Base-by-base conservation (phyloP, 2,113 vertebrate species). In the Bubo bubo region DNA sequence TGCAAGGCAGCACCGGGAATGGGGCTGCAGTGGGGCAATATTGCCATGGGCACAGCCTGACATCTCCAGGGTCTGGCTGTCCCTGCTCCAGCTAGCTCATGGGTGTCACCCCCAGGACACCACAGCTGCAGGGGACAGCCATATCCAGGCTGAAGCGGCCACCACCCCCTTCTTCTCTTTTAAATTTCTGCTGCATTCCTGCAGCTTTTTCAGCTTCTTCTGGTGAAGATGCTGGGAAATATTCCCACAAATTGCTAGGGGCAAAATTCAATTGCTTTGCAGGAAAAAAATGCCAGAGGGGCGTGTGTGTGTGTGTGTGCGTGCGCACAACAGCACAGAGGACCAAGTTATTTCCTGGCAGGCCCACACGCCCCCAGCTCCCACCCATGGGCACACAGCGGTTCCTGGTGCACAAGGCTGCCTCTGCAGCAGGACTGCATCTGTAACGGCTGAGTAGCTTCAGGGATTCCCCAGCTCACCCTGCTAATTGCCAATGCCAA, bases 401-500 rank as follows among this genome's bases (percentile, higher is more conserved):
- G 14, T 6, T 79, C 64, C 70, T 7, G 1, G 24, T 37, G 41
- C 86, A 41, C 0, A 0, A 41, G 50, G 59, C 50, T 50, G 56
- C 60, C 28, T 53, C 55, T 68, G 62, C 91, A 52, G 63, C 0
- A 0, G 52, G 60, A 28, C 56, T 4, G 1, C 62, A 74, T 62
- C 77, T 43, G 8, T 59, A 67, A 16, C 1, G 9, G 77, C 80
- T 17, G 30, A 75, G 70, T 30, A 63, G 85, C 70, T 70, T 20
- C 92, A 94, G 89, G 84, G 72, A 74, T 84, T 95, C 55, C 88
- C 86, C 77, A 75, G 43, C 24, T 90, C 60, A 73, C 43, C 52
- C 68, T 3, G 1, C 37, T 56, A 50, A 47, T 1, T 77, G 63
- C 82, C 52, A 60, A 50, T 15, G 82, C 83, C 56, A 52, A 7